phyloP scores from a whole-genome alignment of 2,797 vertebrate genomes.

The Aphelocoma californica region DNA sequence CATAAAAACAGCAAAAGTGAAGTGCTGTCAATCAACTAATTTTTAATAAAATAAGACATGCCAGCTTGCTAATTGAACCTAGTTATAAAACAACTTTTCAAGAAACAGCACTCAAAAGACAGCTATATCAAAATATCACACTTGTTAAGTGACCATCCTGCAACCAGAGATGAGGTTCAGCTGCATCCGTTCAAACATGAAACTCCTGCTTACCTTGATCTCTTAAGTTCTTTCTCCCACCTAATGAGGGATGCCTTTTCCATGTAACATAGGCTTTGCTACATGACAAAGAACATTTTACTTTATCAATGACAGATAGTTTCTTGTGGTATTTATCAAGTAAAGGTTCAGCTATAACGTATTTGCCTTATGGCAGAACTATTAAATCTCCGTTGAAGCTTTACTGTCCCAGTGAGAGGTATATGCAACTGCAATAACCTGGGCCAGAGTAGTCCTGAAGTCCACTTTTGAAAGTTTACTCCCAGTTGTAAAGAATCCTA shows the following conservation, averaged over 20 bases:
- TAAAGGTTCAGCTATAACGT: neutral
- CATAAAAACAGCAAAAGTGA: neutral
- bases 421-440: neutral
- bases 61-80: neutral
- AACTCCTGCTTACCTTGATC: neutral
- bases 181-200: neutral
- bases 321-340: neutral
- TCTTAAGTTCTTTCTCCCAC: neutral
- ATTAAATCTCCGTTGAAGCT: neutral
- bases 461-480: neutral
- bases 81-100: neutral
- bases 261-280: neutral
- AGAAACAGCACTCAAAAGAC: neutral
- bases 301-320: neutral
- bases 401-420: neutral
- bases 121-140: neutral
- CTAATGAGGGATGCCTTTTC: neutral
- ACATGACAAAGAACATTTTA: neutral
- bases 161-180: neutral
- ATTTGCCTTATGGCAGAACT: neutral
- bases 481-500: neutral
- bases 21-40: fast-evolving
- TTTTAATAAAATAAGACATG: neutral
- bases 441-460: neutral
- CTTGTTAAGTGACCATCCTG: neutral